phyloP scores from a whole-genome alignment of 1,140 invertebrate species.

The honey bee (Apis mellifera) region DNA sequence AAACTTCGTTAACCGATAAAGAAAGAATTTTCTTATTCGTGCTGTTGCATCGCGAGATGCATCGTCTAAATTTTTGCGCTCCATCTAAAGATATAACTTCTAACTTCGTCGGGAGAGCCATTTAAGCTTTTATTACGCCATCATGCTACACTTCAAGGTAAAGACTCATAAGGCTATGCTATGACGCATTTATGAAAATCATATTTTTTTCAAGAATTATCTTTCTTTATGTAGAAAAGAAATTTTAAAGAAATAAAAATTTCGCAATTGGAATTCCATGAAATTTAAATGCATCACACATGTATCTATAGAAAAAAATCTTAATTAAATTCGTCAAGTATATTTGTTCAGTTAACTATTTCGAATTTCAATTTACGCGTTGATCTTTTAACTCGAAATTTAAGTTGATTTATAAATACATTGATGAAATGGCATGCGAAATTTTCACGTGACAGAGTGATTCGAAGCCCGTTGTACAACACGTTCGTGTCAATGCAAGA shows the following conservation, averaged over 20 bases:
- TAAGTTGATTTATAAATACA: background rate
- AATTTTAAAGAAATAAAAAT: conserved; percentile 5
- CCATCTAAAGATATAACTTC: conserved; percentile 12
- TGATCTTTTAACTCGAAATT: background rate
- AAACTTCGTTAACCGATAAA: background rate
- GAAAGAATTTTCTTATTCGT: background rate
- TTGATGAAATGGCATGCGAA: background rate
- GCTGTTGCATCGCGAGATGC: background rate
- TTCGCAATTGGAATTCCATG: background rate
- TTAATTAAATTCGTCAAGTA: too few relatives aligned
- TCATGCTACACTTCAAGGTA: conserved; percentile 27
- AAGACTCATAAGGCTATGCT: background rate
- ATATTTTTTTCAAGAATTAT: background rate
- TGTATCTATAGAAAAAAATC: too few relatives aligned
- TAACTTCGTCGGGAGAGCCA: conserved; percentile 1
- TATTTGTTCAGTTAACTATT: too few relatives aligned
- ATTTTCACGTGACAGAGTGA: conserved; percentile 5
- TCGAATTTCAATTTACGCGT: background rate
- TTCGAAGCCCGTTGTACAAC: background rate
- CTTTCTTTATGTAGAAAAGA: background rate
- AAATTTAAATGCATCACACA: too few relatives aligned
- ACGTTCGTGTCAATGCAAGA: background rate
- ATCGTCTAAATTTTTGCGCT: conserved; percentile 24
- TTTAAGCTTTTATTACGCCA: conserved; percentile 43
- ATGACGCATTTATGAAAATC: conserved; percentile 31